phyloP scores from a whole-genome alignment of 2,113 vertebrate genomes.

The Otis tarda region DNA sequence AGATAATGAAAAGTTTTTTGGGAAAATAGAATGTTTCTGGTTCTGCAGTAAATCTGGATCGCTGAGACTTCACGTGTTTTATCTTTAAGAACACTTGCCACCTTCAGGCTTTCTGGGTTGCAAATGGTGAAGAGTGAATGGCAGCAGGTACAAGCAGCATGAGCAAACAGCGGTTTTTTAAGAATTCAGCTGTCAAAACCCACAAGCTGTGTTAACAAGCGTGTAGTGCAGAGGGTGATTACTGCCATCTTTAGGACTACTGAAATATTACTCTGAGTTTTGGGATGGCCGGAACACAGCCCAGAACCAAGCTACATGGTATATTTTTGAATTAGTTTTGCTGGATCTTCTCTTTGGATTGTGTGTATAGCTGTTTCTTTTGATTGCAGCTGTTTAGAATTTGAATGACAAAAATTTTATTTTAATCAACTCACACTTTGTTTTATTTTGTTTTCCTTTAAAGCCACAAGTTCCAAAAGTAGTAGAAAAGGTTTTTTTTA shows the following conservation, averaged over 20 bases:
- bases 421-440: not conserved
- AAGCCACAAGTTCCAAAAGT: slow-evolving; percentile 89
- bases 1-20: not conserved
- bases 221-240: not conserved
- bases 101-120: not conserved
- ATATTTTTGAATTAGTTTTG: not conserved
- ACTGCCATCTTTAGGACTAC: not conserved
- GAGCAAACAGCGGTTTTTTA: not conserved
- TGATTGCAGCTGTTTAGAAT: not conserved
- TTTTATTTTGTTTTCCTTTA: not conserved
- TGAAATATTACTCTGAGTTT: not conserved
- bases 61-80: not conserved
- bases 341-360: not conserved
- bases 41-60: not conserved
- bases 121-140: not conserved
- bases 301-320: not conserved
- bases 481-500: slow-evolving; percentile 97
- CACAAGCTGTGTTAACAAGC: not conserved
- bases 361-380: not conserved
- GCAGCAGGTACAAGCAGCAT: not conserved
- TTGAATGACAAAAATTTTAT: not conserved
- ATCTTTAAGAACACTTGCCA: not conserved
- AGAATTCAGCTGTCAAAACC: not conserved
- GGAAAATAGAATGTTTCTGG: not conserved
- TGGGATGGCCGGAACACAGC: not conserved